Evolutionary conservation across 2,113 vertebrate species (phyloP).

Genomic region (Carettochelys insculpta): DNA sequence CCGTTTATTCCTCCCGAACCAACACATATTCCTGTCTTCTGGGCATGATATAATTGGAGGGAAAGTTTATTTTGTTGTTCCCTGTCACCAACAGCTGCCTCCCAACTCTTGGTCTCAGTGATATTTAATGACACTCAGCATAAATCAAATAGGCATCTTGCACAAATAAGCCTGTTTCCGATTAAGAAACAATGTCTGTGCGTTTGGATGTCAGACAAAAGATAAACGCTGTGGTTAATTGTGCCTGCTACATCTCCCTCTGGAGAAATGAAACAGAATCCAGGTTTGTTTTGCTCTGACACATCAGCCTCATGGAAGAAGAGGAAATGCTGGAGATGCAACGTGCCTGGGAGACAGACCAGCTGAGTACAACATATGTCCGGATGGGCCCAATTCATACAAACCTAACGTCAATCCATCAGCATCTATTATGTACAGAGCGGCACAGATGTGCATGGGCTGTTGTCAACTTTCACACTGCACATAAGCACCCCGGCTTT

Average conservation of each 20-base stretch:
- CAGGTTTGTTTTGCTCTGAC: background rate
- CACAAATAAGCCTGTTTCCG: background rate
- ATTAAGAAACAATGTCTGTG: accelerated
- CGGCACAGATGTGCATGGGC: background rate
- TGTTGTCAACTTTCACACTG: too few relatives aligned
- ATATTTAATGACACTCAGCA: background rate
- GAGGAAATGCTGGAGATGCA: background rate
- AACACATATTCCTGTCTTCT: background rate
- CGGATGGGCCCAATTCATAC: background rate
- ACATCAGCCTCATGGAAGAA: background rate
- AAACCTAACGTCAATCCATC: background rate
- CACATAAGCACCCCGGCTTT: too few relatives aligned
- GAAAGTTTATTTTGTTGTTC: background rate
- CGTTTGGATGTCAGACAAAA: background rate
- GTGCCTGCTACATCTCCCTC: background rate
- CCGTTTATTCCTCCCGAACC: background rate
- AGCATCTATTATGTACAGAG: background rate
- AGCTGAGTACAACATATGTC: background rate
- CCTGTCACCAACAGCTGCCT: background rate
- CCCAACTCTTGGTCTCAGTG: background rate
- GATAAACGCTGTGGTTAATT: background rate
- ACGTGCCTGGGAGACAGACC: background rate
- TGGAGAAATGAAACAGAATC: background rate
- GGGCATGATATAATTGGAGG: background rate
- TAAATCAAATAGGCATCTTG: background rate